Evolutionary conservation across 2,113 vertebrate species (phyloP).

Genomic region (Benitochromis conjunctus): DNA sequence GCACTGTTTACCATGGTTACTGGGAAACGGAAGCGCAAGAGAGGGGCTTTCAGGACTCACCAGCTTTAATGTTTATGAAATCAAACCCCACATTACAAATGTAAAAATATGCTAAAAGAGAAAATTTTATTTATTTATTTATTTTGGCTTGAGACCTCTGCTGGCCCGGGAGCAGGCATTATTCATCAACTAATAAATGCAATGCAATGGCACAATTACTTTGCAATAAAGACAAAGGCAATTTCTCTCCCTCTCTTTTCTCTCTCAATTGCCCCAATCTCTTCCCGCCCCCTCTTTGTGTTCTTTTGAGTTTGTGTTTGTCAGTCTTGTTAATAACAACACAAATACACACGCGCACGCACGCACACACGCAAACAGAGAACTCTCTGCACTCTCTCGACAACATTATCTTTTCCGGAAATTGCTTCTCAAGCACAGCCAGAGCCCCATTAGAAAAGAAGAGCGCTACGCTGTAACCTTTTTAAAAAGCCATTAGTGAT

Average conservation of each 20-base stretch:
- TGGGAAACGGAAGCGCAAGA: neutral
- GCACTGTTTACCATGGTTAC: slow-evolving; percentile 14
- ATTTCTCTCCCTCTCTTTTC: neutral
- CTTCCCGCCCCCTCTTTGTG: slow-evolving; percentile 38
- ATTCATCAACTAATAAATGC: slow-evolving; percentile 51
- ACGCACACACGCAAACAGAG: slow-evolving; percentile 5
- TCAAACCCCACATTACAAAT: slow-evolving; percentile 9
- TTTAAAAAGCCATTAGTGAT: slow-evolving; percentile 79
- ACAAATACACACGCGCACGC: neutral
- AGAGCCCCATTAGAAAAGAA: slow-evolving; percentile 75
- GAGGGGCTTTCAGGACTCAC: neutral
- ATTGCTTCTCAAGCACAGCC: slow-evolving; percentile 75
- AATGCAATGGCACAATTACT: slow-evolving; percentile 38
- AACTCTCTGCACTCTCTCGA: slow-evolving; percentile 58
- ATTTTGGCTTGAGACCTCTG: neutral
- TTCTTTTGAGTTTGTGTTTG: slow-evolving; percentile 53
- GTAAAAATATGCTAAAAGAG: slow-evolving; percentile 7
- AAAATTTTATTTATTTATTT: slow-evolving; percentile 1
- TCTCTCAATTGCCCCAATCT: slow-evolving; percentile 19
- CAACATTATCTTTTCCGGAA: slow-evolving; percentile 75
- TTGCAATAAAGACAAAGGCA: slow-evolving; percentile 31
- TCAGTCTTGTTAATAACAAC: slow-evolving; percentile 55
- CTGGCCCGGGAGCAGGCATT: slow-evolving; percentile 12
- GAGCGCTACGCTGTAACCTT: slow-evolving; percentile 75
- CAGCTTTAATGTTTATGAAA: slow-evolving; percentile 9